A percentile compares a stretch with the other conserved stretches of the same genome.
phyloP scores from a whole-genome alignment of 2,113 vertebrate genomes.

The Dasyurus viverrinus region DNA sequence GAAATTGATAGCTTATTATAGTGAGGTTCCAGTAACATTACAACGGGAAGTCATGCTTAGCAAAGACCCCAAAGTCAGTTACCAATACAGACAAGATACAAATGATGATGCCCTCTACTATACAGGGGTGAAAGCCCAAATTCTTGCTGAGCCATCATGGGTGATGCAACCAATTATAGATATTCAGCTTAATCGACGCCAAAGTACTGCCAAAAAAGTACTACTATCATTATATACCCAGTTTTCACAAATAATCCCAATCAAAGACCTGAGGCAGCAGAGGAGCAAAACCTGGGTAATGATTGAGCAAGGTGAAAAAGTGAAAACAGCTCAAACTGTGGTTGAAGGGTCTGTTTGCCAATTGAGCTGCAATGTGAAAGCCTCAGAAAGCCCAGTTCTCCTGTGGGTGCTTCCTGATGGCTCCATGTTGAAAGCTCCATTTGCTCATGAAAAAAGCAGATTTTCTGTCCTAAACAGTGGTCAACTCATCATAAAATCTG shows the following conservation, averaged over 20 bases:
- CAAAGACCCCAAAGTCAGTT: conserved; percentile 80
- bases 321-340: conserved; percentile 68
- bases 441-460: conserved; percentile 76
- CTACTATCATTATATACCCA: conserved; percentile 82
- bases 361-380: conserved; percentile 86
- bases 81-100: conserved; percentile 87
- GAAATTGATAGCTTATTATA: conserved; percentile 95
- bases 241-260: conserved; percentile 77
- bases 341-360: conserved; percentile 84
- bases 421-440: conserved; percentile 83
- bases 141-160: conserved; percentile 88
- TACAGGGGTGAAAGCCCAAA: conserved; percentile 89
- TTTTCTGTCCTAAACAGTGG: conserved; percentile 86
- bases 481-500: conserved; percentile 81
- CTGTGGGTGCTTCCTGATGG: conserved; percentile 91
- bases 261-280: conserved; percentile 68
- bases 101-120: conserved; percentile 90
- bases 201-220: conserved; percentile 87
- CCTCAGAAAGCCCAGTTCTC: conserved; percentile 85
- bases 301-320: conserved; percentile 83
- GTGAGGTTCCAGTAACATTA: conserved; percentile 90
- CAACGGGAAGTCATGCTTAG: conserved; percentile 80
- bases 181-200: conserved; percentile 89
- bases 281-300: conserved; percentile 87
- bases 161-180: conserved; percentile 88